Evolutionary conservation across 2,113 vertebrate species (phyloP), one percentile per base, ranked within the genome.

Genomic region (Heptranchias perlo): DNA sequence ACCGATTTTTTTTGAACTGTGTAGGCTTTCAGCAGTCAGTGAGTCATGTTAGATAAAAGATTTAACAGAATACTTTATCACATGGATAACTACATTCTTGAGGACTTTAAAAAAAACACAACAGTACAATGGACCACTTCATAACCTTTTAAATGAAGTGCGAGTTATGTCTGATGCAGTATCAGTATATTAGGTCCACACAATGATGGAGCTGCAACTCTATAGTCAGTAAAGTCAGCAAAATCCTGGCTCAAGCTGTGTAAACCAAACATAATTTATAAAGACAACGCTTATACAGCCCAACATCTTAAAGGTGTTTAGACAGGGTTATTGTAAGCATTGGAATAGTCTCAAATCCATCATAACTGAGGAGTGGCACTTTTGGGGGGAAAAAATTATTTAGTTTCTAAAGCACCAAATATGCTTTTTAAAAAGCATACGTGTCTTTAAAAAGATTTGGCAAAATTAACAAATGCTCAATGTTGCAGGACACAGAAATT

Each of bases 11-110:
- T 23, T 94, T 93, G 62, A 47, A 65, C 61, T 65, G 28, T 35
- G 10, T 44, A 44, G 10, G 39, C 35, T 94, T 94, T 23, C 62
- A 47, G n/a, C 62, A 94, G 92, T n/a, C 39, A 31, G 39, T 31
- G 94, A 95, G 65, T 67, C 93, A 92, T 49, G 64, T 69, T 95
- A 69, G 44, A 86, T 39, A 28, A 14, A 95, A 69, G 25, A 69
- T 52, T 95, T 69, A 95, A 49, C 44, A 13, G 44, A 49, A 28
- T 65, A 95, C 93, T 44, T 94, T 47, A 94, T 94, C 92, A 94
- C 39, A 28, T 67, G 47, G 86, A 52, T 54, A 91, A 91, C 47
- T 95, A 47, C 47, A 95, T 95, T 91, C 47, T 31, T 69, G 65
- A 95, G 94, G 39, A 52, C 44, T 67, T 67, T 28, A 47, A 69